Evolutionary conservation across 2,113 vertebrate genomes (phyloP).

Genomic region (Illadopsis cleaveri): DNA sequence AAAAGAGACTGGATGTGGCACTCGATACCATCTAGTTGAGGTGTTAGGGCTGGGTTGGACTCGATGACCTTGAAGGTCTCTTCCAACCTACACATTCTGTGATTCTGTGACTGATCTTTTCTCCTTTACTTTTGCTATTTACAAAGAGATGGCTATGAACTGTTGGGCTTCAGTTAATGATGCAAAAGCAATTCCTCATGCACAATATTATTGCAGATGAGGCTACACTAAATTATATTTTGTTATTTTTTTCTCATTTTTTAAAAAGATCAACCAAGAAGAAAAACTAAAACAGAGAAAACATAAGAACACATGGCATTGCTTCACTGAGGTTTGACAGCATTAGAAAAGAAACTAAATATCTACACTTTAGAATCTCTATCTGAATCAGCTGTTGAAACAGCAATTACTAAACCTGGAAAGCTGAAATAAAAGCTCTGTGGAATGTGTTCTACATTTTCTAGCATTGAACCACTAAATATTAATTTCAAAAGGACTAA

Average conservation of each 20-base stretch:
- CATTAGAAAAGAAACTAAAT: neutral
- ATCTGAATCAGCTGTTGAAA: neutral
- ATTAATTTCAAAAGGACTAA: neutral
- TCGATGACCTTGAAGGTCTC: too few relatives aligned
- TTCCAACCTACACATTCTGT: too few relatives aligned
- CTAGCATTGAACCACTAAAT: neutral
- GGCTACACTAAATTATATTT: neutral
- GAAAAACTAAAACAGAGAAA: neutral
- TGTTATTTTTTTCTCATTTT: neutral
- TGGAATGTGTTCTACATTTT: neutral
- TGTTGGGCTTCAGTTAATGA: neutral
- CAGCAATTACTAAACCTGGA: neutral
- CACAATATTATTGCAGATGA: neutral
- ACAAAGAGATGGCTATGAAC: neutral
- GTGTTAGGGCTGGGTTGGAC: too few relatives aligned
- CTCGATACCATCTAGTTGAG: too few relatives aligned
- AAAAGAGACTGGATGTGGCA: too few relatives aligned
- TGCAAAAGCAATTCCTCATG: neutral
- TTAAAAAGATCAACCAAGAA: neutral
- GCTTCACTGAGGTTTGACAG: neutral
- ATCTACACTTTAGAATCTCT: neutral
- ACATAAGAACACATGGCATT: rapidly evolving
- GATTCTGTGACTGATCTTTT: neutral
- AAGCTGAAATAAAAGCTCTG: neutral
- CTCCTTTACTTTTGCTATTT: neutral